Base-by-base conservation (phyloP, 2,797 vertebrate species). In the Harpagifer antarcticus region DNA sequence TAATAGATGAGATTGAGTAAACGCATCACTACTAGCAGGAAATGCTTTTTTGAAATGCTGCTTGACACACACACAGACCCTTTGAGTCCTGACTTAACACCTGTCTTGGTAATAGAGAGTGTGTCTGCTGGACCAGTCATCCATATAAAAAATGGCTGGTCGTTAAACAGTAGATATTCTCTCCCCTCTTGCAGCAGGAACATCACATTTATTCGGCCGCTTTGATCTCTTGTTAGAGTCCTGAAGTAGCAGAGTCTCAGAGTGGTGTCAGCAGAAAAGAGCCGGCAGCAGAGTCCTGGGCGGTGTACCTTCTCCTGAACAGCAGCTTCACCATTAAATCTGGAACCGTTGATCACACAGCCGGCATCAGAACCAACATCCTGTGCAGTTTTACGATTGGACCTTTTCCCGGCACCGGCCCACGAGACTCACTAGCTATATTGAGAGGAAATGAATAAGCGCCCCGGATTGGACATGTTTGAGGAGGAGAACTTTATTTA, bases 401-500 rank as follows among this genome's bases (percentile, higher is more conserved):
- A 84, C 76, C 58, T 60, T 68, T 55, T 88, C 88, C 81, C 81
- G 75, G 78, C 76, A 56, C 48, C 40, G 14, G 60, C 86, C 89
- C 84, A 19, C 56, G 90, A 92, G 92, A 90, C 86, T 82, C 77
- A 52, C 79, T 84, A 59, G 76, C 74, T 76, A 75, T 80, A 86
- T 65, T 71, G 78, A 68, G 66, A 85, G 86, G 75, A 91, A 94
- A 91, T 89, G 88, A 92, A 92, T 27, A 93, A 89, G 82, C 89
- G 83, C 80, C 83, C 49, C 27, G 64, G 78, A 76, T 71, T 78
- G 82, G 85, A 90, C 75, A 73, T 68, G 77, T 90, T 92, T 92
- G 88, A 93, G 93, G 92, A 93, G 65, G 91, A 94, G 94, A 95
- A 95, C 93, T 96, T 97, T 97, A 97, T 97, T 97, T 93, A 94